Percentiles rank a stretch among this genome's conserved stretches.
Conservation (phyloP, 1,140 invertebrate genomes). For the Eufriesea mexicana region DNA sequence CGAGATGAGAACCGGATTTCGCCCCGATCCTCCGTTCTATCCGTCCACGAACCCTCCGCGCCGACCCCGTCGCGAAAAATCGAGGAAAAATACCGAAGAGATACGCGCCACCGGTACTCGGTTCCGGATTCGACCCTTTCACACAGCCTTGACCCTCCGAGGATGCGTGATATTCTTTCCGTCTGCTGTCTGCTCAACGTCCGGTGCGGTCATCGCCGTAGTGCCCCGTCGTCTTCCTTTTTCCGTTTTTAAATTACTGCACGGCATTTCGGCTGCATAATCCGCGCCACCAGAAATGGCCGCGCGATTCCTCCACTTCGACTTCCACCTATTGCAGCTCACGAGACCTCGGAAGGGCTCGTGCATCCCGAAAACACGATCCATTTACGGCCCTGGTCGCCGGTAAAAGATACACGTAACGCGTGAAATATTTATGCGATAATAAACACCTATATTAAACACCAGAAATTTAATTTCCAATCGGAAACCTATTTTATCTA, state of each 20-base stretch:
- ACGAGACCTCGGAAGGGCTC: too few species aligned
- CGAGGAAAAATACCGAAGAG: slow-evolving; percentile 9
- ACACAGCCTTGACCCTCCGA: background rate
- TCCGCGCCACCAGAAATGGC: too few species aligned
- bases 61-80: slow-evolving; percentile 26
- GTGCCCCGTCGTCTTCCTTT: background rate
- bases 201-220: background rate
- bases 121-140: background rate
- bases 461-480: too few species aligned
- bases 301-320: too few species aligned
- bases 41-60: background rate
- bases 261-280: background rate
- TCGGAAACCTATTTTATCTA: too few species aligned
- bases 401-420: too few species aligned
- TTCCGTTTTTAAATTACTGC: background rate
- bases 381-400: too few species aligned
- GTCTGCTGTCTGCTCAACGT: slow-evolving; percentile 5
- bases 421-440: too few species aligned
- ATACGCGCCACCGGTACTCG: slow-evolving; percentile 3
- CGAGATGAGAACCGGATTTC: slow-evolving; percentile 53
- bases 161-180: slow-evolving; percentile 17
- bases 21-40: background rate
- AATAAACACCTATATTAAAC: too few species aligned
- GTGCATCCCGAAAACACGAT: too few species aligned
- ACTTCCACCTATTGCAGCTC: too few species aligned